Evolutionary conservation across 2,888 invertebrate genomes (phyloP).

Genomic region (Apodemia duryi): DNA sequence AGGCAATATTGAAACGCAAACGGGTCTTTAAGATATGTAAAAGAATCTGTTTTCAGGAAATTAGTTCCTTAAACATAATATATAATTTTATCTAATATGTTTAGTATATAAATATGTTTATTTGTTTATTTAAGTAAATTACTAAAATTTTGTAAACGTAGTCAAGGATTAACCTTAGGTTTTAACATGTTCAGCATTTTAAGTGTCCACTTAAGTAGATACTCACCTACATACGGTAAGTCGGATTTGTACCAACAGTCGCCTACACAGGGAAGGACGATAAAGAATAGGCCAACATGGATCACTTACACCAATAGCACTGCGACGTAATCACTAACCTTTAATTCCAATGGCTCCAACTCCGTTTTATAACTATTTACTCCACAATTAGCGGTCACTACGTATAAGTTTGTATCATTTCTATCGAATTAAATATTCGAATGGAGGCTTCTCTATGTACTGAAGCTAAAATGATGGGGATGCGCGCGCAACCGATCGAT

Average conservation of each 20-base stretch:
- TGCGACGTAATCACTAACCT: conserved; percentile 32
- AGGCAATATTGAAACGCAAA: conserved; percentile 30
- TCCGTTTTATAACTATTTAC: conserved; percentile 29
- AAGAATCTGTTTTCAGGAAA: too few relatives aligned
- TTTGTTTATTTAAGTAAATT: neutral
- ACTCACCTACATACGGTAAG: conserved; percentile 31
- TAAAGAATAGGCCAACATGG: conserved; percentile 20
- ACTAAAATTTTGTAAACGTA: neutral
- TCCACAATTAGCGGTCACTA: conserved; percentile 50
- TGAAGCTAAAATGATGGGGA: conserved; percentile 58
- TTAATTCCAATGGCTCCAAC: conserved; percentile 27
- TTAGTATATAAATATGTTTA: too few relatives aligned
- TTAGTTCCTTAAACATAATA: too few relatives aligned
- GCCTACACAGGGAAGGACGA: conserved; percentile 26
- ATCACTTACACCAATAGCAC: conserved; percentile 16
- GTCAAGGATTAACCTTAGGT: neutral
- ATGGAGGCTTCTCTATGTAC: conserved; percentile 53
- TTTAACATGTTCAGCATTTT: conserved; percentile 1
- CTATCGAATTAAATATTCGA: conserved; percentile 64
- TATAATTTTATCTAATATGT: too few relatives aligned
- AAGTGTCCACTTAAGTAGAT: conserved; percentile 28
- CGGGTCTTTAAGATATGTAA: conserved; percentile 27
- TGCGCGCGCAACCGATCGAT: conserved; percentile 77
- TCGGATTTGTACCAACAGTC: conserved; percentile 23
- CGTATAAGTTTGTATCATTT: conserved; percentile 68